These are phyloP conservation scores for Motacilla alba DNA, from an alignment of 2,113 vertebrate species.

Conservation along the genomic window DNA sequence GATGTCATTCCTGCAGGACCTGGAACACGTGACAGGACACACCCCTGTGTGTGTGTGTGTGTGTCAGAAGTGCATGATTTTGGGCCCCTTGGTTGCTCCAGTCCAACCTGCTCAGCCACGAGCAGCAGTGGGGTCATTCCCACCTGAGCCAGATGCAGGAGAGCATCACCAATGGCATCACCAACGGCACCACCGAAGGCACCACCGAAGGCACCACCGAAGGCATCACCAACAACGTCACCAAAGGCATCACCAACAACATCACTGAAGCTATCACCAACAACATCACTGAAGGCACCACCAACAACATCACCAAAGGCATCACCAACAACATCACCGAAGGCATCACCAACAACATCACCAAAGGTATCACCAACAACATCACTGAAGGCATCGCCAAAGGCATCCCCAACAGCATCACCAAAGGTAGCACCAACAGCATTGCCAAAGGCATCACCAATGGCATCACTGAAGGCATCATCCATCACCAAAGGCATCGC, in stretches of 20 bases:
- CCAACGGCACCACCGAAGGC: rapidly evolving
- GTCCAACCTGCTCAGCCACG: too few species aligned
- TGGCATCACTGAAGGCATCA: rapidly evolving
- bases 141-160: rapidly evolving
- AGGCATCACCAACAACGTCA: too few species aligned
- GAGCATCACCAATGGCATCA: rapidly evolving
- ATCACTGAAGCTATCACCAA: too few species aligned
- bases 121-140: not conserved
- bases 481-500: not conserved
- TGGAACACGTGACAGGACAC: not conserved
- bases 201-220: too few species aligned
- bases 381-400: too few species aligned
- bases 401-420: too few species aligned
- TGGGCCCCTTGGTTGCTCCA: not conserved
- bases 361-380: not conserved
- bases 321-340: too few species aligned
- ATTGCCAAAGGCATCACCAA: not conserved
- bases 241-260: too few species aligned
- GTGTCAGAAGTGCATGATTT: rapidly evolving
- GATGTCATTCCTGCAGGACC: not conserved
- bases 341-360: not conserved
- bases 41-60: too few species aligned
- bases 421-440: too few species aligned
- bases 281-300: too few species aligned
- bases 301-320: too few species aligned